Base-by-base conservation (phyloP, 2,113 vertebrate genomes). In the Sebastes fasciatus region DNA sequence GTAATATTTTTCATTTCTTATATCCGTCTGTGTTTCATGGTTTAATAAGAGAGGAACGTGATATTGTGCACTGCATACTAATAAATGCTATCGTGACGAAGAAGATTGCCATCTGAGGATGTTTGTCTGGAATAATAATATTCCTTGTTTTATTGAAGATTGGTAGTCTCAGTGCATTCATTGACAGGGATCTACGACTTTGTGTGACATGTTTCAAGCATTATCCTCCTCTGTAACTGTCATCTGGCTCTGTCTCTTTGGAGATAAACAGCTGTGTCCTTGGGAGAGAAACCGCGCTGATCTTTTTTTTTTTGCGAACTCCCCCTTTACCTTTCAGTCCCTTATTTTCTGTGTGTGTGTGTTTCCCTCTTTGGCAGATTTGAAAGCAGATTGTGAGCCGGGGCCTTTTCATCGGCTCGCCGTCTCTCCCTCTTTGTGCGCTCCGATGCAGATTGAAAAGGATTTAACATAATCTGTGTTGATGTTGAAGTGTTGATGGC, bases 181-280 rank as follows among this genome's bases (percentile, higher is more conserved):
- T 57, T 71, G 74, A 85, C 58, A 61, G 49, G 23, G 11, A 79
- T 85, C 66, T 52, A 19, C 26, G 23, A 82, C 45, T 83, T 60
- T 43, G 67, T 64, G 55, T 23, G 49, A 80, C 77, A 34, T 80
- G 52, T 89, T 62, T 71, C 60, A 83, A 83, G 72, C 77, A 21
- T 52, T 65, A 19, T 67, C 60, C 49, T 72, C 52, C 48, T 74
- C 79, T 71, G 43, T 54, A 26, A 65, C 43, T 69, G 49, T 67
- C 52, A 51, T 77, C 63, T 67, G 46, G 14, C 13, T 51, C 61
- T 65, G 86, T 80, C 74, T 89, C 87, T 89, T 88, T 88, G 71
- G 76, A 87, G 88, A 89, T 82, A 77, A 84, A 85, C 86, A 87
- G 80, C 82, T 75, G 80, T 73, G 89, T 83, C 89, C 81, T 90